Percentiles rank a stretch among this genome's conserved stretches.
Conservation (phyloP, 2,113 vertebrate genomes). For the Brachypodius melanocephalos region DNA sequence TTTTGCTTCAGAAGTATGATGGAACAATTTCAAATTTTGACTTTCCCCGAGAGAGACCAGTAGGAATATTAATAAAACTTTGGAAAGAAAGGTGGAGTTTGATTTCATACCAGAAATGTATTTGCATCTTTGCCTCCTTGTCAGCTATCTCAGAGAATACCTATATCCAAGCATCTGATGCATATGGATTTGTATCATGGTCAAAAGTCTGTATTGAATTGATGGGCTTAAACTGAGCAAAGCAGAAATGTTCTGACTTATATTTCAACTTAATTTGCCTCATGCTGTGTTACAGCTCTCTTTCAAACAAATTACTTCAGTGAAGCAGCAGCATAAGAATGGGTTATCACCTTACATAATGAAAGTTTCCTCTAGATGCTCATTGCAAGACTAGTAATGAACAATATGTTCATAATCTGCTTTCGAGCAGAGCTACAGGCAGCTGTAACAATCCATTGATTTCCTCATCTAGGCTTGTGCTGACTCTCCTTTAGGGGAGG, state of each 20-base stretch:
- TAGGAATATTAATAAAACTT: background rate
- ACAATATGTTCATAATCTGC: background rate
- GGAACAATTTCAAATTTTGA: background rate
- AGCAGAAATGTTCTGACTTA: background rate
- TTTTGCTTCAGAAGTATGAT: background rate
- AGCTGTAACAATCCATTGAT: background rate
- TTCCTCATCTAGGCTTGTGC: background rate
- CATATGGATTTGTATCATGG: background rate
- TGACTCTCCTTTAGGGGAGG: background rate
- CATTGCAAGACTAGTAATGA: background rate
- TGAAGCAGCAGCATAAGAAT: background rate
- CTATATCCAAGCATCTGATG: background rate
- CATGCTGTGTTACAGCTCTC: background rate
- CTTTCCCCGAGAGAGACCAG: background rate
- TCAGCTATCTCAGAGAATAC: background rate
- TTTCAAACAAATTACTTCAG: background rate
- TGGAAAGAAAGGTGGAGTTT: background rate
- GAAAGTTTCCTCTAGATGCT: conserved; percentile 51
- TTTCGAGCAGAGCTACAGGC: background rate
- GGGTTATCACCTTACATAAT: background rate
- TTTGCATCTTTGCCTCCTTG: background rate
- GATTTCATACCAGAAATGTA: background rate
- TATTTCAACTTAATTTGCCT: background rate
- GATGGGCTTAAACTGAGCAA: background rate
- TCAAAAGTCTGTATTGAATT: background rate